Percentiles rank a stretch among this genome's conserved stretches.
phyloP scores from a whole-genome alignment of 2,113 vertebrate genomes.

The western clawed frog (Xenopus tropicalis) region DNA sequence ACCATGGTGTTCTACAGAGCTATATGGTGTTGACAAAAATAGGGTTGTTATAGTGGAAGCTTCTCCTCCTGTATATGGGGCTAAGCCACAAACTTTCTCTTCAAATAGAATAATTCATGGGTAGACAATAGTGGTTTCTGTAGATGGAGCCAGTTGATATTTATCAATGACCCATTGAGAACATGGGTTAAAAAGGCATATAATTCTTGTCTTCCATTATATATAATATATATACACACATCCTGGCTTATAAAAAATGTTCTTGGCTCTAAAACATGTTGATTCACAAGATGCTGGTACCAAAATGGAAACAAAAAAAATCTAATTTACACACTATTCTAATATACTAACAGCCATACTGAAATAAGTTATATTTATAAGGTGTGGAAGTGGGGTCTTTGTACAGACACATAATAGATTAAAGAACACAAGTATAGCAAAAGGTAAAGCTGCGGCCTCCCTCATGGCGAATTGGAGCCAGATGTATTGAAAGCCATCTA shows the following conservation, averaged over 20 bases:
- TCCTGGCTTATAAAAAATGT: not conserved
- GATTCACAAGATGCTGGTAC: conserved; percentile 29
- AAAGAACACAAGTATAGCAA: conserved; percentile 13
- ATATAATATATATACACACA: not conserved
- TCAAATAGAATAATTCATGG: too few species aligned
- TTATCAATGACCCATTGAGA: too few species aligned
- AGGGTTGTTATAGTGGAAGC: too few species aligned
- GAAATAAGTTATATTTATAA: conserved; percentile 30
- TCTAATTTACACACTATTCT: not conserved
- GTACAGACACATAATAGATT: conserved; percentile 35
- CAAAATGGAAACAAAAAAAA: conserved; percentile 5
- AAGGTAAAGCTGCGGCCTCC: conserved; percentile 15
- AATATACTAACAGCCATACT: not conserved
- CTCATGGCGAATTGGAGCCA: conserved; percentile 26
- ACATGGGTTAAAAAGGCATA: too few species aligned
- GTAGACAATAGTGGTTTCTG: too few species aligned
- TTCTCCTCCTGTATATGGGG: too few species aligned
- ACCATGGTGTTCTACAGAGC: too few species aligned
- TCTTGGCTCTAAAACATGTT: not conserved
- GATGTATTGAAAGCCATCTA: conserved; percentile 37
- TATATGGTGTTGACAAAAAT: too few species aligned
- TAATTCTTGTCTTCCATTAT: too few species aligned
- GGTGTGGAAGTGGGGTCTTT: conserved; percentile 32
- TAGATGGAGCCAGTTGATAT: too few species aligned
- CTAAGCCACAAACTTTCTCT: too few species aligned